Percentiles rank a stretch among this genome's conserved stretches.
Conservation (phyloP, 1,140 invertebrate genomes). For the Drosophila paulistorum region DNA sequence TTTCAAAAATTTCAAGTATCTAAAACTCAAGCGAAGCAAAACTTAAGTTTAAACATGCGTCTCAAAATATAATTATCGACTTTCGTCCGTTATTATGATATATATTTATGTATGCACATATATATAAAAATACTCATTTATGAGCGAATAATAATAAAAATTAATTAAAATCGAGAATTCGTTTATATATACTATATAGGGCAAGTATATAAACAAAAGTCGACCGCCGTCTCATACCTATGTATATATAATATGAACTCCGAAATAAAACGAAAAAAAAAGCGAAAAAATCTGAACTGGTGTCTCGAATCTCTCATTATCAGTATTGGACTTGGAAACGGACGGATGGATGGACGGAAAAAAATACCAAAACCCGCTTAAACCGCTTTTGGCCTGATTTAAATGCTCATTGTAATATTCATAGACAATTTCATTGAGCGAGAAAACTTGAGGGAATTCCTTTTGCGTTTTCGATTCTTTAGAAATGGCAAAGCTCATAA, state of each 20-base stretch:
- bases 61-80: conserved; percentile 3
- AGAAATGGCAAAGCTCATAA: conserved; percentile 42
- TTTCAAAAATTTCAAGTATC: background rate
- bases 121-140: conserved; percentile 8
- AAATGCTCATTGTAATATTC: conserved; percentile 30
- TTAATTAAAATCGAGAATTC: conserved; percentile 19
- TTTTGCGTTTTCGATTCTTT: background rate
- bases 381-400: conserved; percentile 49
- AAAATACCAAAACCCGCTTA: conserved; percentile 44
- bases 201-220: conserved; percentile 6
- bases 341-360: background rate
- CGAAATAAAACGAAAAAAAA: conserved; percentile 31
- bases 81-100: too few relatives aligned
- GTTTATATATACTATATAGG: conserved; percentile 11
- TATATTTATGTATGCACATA: too few relatives aligned
- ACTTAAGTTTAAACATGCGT: background rate
- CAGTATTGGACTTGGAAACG: conserved; percentile 22
- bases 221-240: background rate
- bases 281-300: conserved; percentile 29
- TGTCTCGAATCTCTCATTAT: conserved; percentile 34
- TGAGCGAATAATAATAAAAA: conserved; percentile 1
- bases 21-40: background rate
- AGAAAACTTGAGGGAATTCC: background rate
- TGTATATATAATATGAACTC: conserved; percentile 16
- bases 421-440: conserved; percentile 13